Conservation (phyloP, 2,888 invertebrate genomes). For the Subacronicta megacephala region DNA sequence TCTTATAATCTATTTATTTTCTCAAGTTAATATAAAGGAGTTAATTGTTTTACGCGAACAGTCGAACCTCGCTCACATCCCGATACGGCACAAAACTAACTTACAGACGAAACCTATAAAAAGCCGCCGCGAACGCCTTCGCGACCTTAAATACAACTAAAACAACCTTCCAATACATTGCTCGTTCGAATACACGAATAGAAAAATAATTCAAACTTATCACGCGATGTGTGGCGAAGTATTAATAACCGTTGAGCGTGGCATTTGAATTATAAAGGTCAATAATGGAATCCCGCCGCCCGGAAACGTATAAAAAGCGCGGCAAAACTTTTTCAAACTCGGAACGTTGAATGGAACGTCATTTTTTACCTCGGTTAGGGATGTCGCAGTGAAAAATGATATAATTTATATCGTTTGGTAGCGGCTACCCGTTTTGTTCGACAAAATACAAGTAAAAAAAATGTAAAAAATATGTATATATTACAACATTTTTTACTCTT, state of each 20-base stretch:
- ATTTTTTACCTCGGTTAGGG: conserved; percentile 89
- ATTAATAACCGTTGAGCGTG: conserved; percentile 49
- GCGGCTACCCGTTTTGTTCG: conserved; percentile 89
- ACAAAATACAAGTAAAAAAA: conserved; percentile 87
- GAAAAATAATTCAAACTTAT: conserved; percentile 7
- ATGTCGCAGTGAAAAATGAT: conserved; percentile 89
- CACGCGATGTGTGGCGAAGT: conserved; percentile 30
- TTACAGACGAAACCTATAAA: conserved; percentile 71
- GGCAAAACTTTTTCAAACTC: conserved; percentile 88
- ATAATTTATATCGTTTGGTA: conserved; percentile 88
- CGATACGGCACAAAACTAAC: conserved; percentile 55
- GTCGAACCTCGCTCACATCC: conserved; percentile 32
- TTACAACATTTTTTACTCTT: conserved; percentile 83
- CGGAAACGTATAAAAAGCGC: conserved; percentile 89
- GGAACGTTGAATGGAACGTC: conserved; percentile 84
- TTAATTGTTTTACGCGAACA: conserved; percentile 16
- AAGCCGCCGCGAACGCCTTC: conserved; percentile 64
- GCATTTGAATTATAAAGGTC: conserved; percentile 60
- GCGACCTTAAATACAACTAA: conserved; percentile 34
- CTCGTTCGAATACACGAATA: conserved; percentile 7
- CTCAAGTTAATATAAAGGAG: no score
- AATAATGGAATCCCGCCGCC: conserved; percentile 82
- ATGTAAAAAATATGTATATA: conserved; percentile 72
- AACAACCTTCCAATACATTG: conserved; percentile 35
- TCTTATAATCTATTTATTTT: no score